phyloP scores from a whole-genome alignment of 2,797 vertebrate genomes.

The Linurgus olivaceus region DNA sequence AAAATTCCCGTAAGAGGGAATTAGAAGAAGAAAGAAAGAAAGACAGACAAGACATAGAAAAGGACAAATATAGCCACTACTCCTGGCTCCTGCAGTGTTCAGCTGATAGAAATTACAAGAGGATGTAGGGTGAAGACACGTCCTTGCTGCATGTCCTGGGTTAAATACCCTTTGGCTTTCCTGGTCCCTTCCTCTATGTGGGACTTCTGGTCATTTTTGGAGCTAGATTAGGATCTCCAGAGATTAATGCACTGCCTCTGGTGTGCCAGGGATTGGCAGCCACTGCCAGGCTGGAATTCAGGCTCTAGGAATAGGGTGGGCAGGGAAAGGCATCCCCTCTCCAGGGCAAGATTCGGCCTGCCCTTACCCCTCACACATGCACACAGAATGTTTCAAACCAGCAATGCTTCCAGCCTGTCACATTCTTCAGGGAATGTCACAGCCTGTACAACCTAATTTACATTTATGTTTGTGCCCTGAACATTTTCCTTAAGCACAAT shows the following conservation, averaged over 20 bases:
- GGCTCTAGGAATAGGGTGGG: background rate
- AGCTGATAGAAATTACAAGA: background rate
- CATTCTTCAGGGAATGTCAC: background rate
- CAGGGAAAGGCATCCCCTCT: background rate
- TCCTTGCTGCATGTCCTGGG: background rate
- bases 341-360: accelerated
- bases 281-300: background rate
- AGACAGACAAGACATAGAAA: background rate
- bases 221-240: background rate
- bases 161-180: background rate
- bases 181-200: background rate
- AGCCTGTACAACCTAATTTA: background rate
- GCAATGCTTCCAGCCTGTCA: background rate
- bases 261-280: background rate
- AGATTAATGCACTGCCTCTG: background rate
- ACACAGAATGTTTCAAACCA: background rate
- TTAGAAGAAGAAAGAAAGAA: background rate
- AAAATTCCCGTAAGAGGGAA: background rate
- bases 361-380: background rate
- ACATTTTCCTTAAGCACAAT: background rate
- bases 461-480: background rate
- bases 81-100: background rate
- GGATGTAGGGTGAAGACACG: background rate
- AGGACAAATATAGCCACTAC: background rate
- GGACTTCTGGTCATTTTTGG: background rate